Evolutionary conservation across 2,888 invertebrate species (phyloP).

Genomic region (Rugalucina vietnamica): DNA sequence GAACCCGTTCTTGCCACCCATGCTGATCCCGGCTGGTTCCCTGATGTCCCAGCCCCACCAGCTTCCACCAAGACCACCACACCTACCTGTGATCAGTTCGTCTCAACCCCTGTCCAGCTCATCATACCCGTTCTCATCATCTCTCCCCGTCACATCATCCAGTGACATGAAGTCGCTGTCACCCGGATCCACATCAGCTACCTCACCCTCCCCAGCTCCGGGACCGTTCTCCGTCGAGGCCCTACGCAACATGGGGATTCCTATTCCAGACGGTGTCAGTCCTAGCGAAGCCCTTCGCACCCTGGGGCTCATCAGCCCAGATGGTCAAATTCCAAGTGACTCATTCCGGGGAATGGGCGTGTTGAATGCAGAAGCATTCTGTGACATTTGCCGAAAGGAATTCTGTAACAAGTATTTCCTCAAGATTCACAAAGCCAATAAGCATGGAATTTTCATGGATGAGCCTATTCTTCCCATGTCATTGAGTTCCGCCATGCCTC

Average conservation of each 20-base stretch:
- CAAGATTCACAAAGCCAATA: constrained; percentile 83
- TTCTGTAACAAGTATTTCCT: constrained; percentile 83
- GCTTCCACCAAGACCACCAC: constrained; percentile 70
- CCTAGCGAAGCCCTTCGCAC: constrained; percentile 59
- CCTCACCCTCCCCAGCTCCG: constrained; percentile 65
- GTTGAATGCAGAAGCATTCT: constrained; percentile 91
- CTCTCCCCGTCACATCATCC: constrained; percentile 44
- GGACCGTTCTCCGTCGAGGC: constrained; percentile 53
- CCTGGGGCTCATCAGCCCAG: constrained; percentile 57
- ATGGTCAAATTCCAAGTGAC: constrained; percentile 64
- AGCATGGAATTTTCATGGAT: constrained; percentile 80
- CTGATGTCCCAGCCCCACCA: constrained; percentile 73
- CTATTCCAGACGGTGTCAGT: constrained; percentile 60
- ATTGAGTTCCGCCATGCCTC: constrained; percentile 59
- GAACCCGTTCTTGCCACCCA: constrained; percentile 83
- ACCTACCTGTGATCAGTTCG: constrained; percentile 73
- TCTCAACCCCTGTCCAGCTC: constrained; percentile 68
- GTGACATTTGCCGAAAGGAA: constrained; percentile 92
- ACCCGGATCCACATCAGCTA: constrained; percentile 51
- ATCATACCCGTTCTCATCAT: constrained; percentile 29
- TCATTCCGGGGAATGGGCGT: constrained; percentile 69
- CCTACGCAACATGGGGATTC: constrained; percentile 60
- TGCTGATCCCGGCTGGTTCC: constrained; percentile 78
- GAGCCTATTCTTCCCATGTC: constrained; percentile 62
- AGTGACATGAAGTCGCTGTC: constrained; percentile 55